Evolutionary conservation across 2,113 vertebrate genomes (phyloP).

Genomic region (Mesitornis unicolor): DNA sequence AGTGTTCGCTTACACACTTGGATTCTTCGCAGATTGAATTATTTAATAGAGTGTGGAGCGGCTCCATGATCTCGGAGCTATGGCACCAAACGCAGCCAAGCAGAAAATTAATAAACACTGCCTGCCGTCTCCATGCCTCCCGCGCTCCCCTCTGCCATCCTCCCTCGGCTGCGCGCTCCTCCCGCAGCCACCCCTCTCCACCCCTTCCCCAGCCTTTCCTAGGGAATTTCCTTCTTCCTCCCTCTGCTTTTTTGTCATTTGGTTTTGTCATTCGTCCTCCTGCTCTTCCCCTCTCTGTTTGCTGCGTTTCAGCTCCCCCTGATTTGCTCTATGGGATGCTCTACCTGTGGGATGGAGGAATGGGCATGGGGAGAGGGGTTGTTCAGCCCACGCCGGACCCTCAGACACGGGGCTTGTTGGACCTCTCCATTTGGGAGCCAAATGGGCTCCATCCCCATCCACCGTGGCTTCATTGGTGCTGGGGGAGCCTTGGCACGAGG

Average conservation of each 20-base stretch:
- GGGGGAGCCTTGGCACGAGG: not conserved
- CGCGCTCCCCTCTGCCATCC: not conserved
- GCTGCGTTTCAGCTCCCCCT: not conserved
- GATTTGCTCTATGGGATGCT: not conserved
- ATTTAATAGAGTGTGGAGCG: slow-evolving; percentile 73
- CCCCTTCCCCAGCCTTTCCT: not conserved
- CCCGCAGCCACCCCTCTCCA: not conserved
- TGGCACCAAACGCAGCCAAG: slow-evolving; percentile 55
- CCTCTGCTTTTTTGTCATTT: not conserved
- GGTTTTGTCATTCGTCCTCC: fast-evolving
- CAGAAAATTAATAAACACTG: slow-evolving; percentile 75
- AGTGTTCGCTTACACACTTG: slow-evolving; percentile 55
- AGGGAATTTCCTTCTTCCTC: not conserved
- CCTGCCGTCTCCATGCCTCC: not conserved
- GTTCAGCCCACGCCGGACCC: fast-evolving
- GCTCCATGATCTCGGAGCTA: slow-evolving; percentile 49
- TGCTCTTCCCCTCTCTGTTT: fast-evolving
- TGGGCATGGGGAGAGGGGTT: fast-evolving
- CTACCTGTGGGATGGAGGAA: not conserved
- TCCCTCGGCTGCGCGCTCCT: not conserved
- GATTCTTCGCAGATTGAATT: slow-evolving; percentile 71
- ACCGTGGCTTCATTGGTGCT: fast-evolving
- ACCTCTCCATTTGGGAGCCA: fast-evolving
- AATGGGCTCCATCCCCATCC: not conserved
- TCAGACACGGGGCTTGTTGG: fast-evolving